Base-by-base conservation (phyloP, 1,140 invertebrate genomes). In the Ruditapes philippinarum region DNA sequence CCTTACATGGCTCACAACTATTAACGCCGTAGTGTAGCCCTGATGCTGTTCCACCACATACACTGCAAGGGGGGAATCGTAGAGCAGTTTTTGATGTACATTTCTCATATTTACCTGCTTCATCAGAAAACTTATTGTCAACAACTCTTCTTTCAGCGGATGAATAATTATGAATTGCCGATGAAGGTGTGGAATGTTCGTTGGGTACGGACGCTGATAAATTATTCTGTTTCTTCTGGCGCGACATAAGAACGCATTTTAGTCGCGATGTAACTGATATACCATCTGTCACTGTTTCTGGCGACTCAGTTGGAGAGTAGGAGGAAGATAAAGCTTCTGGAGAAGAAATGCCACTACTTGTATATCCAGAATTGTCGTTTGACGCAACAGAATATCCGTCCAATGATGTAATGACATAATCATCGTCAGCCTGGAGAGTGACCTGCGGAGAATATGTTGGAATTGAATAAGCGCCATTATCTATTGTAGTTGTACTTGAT, bases 1-100 rank as follows among this genome's bases (percentile, higher is more conserved):
- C 95, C 92, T 96, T 96, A 90, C 96, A 96, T n/a, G 96, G 96
- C 76, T 96, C 96, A 88, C 96, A 96, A 0, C 95, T 96, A 45
- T 95, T 94, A 9, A 95, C 96, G n/a, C 96, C 96, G 92, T 96
- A 96, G 91, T 96, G 96, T 40, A 96, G 93, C 14, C 96, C 96
- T 11, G 95, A 94, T 7, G 96, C 95, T 38, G 94, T 95, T 60
- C 96, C 96, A 19, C 95, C 95, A 91, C 96, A 96, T 11, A 96
- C 95, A 82, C 91, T 89, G 92, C 96, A 96, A 1, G 94, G 94
- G 5, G 90, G 91, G 36, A 92, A 80, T 25, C 60, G 68, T 25
- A 90, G 79, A 9, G 88, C 38, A 28, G 45, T 82, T 22, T 42
- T 74, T 1, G 28, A 28, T 19, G 42, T 33, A 80, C n/a, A 57